A percentile compares a stretch with the other conserved stretches of the same genome.
Evolutionary conservation across 1,140 invertebrate species (phyloP).

Genomic region (Listronotus bonariensis): DNA sequence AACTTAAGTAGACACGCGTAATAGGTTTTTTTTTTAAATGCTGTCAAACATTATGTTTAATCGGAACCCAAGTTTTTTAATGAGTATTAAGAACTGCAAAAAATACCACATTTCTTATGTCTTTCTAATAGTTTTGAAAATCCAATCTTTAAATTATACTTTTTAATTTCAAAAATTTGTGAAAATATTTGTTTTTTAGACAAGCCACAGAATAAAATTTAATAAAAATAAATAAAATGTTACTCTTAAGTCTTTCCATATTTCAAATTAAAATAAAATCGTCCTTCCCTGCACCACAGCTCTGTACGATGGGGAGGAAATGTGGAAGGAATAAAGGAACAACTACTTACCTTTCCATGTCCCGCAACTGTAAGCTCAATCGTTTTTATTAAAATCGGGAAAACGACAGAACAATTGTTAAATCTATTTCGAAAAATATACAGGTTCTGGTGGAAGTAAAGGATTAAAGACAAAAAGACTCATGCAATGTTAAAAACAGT

Average conservation of each 20-base stretch:
- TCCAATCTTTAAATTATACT: too few species aligned
- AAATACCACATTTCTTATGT: too few species aligned
- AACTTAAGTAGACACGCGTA: too few species aligned
- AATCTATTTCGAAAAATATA: slow-evolving; percentile 18
- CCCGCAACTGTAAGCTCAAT: slow-evolving; percentile 19
- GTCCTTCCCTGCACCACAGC: slow-evolving; percentile 33
- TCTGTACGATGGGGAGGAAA: slow-evolving; percentile 18
- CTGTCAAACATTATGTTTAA: too few species aligned
- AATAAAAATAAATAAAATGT: slow-evolving; percentile 23
- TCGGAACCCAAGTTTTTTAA: too few species aligned
- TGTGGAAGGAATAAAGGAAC: background rate
- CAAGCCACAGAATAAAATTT: slow-evolving; percentile 13
- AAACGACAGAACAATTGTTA: slow-evolving; percentile 16
- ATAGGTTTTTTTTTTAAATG: too few species aligned
- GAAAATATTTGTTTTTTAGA: too few species aligned
- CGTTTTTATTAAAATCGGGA: slow-evolving; percentile 15
- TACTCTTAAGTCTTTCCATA: slow-evolving; percentile 29
- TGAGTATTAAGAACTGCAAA: too few species aligned
- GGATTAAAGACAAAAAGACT: slow-evolving; percentile 29
- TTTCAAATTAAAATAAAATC: slow-evolving; percentile 9
- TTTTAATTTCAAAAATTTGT: too few species aligned
- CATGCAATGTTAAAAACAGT: slow-evolving; percentile 38
- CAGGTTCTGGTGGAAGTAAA: slow-evolving; percentile 28
- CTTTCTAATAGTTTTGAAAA: too few species aligned
- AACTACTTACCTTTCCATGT: slow-evolving; percentile 19